Conservation (phyloP, 2,113 vertebrate species). For the Rafetus swinhoei region DNA sequence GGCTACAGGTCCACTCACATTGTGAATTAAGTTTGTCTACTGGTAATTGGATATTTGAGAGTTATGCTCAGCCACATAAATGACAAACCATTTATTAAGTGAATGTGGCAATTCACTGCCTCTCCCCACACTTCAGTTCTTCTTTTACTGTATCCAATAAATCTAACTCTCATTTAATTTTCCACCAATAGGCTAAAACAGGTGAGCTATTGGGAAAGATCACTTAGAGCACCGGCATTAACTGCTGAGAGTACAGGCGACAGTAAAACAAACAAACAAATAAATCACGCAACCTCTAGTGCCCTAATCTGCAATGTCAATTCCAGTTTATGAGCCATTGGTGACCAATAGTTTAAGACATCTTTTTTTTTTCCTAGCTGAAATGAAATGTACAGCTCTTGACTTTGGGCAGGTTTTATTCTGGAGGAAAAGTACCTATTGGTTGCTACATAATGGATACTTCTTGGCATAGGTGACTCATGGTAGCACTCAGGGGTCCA, state of each 20-base stretch:
- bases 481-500: too few species aligned
- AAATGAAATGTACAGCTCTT: background rate
- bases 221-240: background rate
- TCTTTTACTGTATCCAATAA: conserved; percentile 10
- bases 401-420: background rate
- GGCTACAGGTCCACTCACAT: background rate
- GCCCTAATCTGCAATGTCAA: background rate
- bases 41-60: background rate
- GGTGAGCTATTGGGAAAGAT: background rate
- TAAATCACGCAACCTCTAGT: background rate
- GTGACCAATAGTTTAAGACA: background rate
- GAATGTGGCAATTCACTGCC: background rate
- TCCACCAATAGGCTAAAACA: background rate
- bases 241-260: background rate
- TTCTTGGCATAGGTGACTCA: background rate
- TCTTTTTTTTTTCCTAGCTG: background rate
- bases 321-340: background rate
- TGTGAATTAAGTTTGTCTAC: background rate
- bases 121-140: background rate
- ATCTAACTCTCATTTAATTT: background rate
- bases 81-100: background rate
- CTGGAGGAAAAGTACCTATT: background rate
- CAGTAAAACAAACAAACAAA: background rate
- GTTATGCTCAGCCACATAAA: background rate
- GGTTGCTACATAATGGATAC: background rate